Percentiles rank a stretch among this genome's conserved stretches.
Conservation (phyloP, 2,113 vertebrate genomes). For the Patagioenas fasciata region DNA sequence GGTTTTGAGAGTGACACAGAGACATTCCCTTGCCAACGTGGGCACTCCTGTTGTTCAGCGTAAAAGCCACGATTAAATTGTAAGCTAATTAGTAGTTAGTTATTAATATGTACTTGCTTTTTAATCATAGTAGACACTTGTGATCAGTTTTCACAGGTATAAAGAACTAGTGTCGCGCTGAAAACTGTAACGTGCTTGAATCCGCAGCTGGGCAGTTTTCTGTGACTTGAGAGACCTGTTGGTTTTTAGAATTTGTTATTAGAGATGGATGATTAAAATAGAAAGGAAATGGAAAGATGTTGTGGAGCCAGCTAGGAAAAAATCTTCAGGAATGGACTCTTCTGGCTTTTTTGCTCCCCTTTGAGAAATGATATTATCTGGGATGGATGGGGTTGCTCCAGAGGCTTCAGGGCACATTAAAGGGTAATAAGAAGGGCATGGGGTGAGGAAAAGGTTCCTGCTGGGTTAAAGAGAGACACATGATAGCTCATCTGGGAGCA, state of each 20-base stretch:
- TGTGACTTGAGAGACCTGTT: not conserved
- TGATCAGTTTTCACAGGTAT: slow-evolving; percentile 3
- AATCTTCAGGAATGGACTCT: not conserved
- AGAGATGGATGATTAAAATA: not conserved
- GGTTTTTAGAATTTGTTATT: not conserved
- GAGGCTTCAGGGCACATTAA: slow-evolving; percentile 63
- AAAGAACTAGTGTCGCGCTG: not conserved
- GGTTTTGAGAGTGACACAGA: not conserved
- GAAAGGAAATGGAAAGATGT: not conserved
- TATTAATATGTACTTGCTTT: slow-evolving; percentile 30
- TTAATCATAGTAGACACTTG: not conserved
- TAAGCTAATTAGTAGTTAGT: slow-evolving; percentile 32
- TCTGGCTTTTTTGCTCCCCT: not conserved
- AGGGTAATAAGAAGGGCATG: slow-evolving; percentile 81
- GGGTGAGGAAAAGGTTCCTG: slow-evolving; percentile 80
- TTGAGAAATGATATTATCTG: not conserved
- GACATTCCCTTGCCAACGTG: not conserved
- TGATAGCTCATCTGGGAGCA: slow-evolving; percentile 79
- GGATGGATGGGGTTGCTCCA: slow-evolving; percentile 28
- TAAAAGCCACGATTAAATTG: not conserved
- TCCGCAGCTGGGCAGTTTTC: not conserved
- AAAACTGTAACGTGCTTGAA: not conserved
- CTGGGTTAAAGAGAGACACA: slow-evolving; percentile 74
- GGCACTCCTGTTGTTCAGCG: slow-evolving; percentile 4
- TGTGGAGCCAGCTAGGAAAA: slow-evolving; percentile 6